Percentiles rank a stretch among this genome's conserved stretches.
phyloP scores from a whole-genome alignment of 2,113 vertebrate species.

The Plestiodon gilberti region DNA sequence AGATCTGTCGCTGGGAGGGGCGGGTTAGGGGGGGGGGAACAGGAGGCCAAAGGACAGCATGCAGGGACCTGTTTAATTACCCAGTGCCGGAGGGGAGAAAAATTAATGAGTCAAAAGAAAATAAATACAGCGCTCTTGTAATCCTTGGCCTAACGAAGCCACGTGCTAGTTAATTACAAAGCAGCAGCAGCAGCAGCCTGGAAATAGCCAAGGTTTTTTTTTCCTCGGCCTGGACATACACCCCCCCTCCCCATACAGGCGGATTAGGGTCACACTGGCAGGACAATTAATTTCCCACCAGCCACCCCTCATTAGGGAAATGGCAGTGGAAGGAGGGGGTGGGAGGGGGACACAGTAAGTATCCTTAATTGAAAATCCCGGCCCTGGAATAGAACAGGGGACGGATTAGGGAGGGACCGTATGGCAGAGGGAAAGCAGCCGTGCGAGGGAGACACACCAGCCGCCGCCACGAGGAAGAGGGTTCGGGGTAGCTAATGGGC shows the following conservation, averaged over 20 bases:
- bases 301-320: slow-evolving; percentile 60
- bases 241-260: slow-evolving; percentile 33
- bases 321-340: slow-evolving; percentile 33
- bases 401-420: slow-evolving; percentile 35
- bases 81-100: background rate
- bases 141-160: slow-evolving; percentile 35
- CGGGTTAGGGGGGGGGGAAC: background rate
- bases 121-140: slow-evolving; percentile 41
- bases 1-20: background rate
- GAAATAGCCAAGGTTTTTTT: slow-evolving; percentile 26
- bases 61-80: background rate
- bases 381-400: slow-evolving; percentile 50
- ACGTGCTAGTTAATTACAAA: slow-evolving; percentile 57
- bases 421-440: slow-evolving; percentile 22
- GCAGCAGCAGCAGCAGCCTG: slow-evolving; percentile 40
- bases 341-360: slow-evolving; percentile 31
- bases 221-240: slow-evolving; percentile 2
- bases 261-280: slow-evolving; percentile 54
- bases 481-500: background rate
- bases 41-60: background rate
- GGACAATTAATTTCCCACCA: slow-evolving; percentile 56
- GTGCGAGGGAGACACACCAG: background rate
- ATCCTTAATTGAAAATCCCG: slow-evolving; percentile 61
- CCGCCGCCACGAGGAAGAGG: background rate
- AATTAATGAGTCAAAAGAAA: slow-evolving; percentile 42